A percentile compares a stretch with the other conserved stretches of the same genome.
Conservation (phyloP, 2,113 vertebrate genomes). For the Herpailurus yagouaroundi region DNA sequence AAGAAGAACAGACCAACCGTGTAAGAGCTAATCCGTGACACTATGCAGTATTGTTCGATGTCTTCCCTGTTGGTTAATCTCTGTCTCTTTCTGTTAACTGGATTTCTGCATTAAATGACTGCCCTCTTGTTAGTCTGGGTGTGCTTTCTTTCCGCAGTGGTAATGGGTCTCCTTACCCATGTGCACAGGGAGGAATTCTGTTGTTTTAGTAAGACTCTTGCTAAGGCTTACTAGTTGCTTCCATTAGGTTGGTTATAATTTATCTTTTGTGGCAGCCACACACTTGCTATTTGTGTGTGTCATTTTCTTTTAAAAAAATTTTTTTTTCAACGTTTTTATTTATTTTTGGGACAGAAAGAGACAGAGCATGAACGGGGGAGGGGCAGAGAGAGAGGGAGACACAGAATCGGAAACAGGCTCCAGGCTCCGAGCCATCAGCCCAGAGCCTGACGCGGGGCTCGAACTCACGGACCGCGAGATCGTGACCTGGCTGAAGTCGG, state of each 20-base stretch:
- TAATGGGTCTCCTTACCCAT: neutral
- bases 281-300: neutral
- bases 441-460: too few relatives aligned
- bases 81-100: slow-evolving; percentile 60
- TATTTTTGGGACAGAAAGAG: too few relatives aligned
- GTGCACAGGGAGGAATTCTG: neutral
- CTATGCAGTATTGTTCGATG: slow-evolving; percentile 65
- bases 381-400: too few relatives aligned
- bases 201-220: slow-evolving; percentile 15
- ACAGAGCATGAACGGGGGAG: too few relatives aligned
- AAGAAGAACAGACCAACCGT: slow-evolving; percentile 3
- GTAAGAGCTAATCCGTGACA: slow-evolving; percentile 54
- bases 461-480: too few relatives aligned
- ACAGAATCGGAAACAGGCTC: too few relatives aligned
- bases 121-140: slow-evolving; percentile 56
- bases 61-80: slow-evolving; percentile 12
- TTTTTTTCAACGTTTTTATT: too few relatives aligned
- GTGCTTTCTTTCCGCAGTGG: neutral
- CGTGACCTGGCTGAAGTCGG: too few relatives aligned
- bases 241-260: neutral
- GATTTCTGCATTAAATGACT: slow-evolving; percentile 76
- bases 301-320: too few relatives aligned
- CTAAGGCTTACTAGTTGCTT: neutral
- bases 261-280: neutral
- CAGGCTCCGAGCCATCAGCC: too few relatives aligned